Evolutionary conservation across 1,140 invertebrate species (phyloP).

Genomic region (Chionoecetes opilio): DNA sequence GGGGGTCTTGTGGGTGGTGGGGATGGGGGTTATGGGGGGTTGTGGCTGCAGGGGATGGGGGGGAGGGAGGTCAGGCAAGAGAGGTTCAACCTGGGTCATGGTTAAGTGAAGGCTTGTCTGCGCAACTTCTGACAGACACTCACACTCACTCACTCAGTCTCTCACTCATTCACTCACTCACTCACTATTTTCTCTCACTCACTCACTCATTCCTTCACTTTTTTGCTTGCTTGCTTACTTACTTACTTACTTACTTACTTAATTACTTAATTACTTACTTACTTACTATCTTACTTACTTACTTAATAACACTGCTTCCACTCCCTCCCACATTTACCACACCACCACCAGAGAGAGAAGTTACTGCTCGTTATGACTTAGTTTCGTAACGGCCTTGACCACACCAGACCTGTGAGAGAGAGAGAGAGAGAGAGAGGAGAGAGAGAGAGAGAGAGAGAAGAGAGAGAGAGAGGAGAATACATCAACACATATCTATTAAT

Average conservation of each 20-base stretch:
- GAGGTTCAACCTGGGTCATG: not conserved
- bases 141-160: not conserved
- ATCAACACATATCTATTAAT: too few species aligned
- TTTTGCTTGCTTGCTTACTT: too few species aligned
- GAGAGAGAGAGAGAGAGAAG: too few species aligned
- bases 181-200: too few species aligned
- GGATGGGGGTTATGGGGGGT: too few species aligned
- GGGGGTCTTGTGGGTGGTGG: too few species aligned
- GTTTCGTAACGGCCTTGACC: not conserved
- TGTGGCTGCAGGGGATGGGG: not conserved
- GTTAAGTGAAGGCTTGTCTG: not conserved
- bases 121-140: not conserved
- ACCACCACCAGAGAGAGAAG: not conserved
- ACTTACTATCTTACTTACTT: too few species aligned
- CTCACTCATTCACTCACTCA: not conserved
- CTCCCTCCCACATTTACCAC: not conserved
- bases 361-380: conserved; percentile 13
- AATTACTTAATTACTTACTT: too few species aligned
- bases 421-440: too few species aligned
- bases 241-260: too few species aligned
- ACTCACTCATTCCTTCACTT: too few species aligned
- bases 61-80: not conserved
- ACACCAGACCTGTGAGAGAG: not conserved
- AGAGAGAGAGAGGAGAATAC: too few species aligned
- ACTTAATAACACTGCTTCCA: not conserved